These are phyloP conservation scores for Pemphigus obesinymphae DNA, from an alignment of 1,140 invertebrate species.

Conservation along the genomic window DNA sequence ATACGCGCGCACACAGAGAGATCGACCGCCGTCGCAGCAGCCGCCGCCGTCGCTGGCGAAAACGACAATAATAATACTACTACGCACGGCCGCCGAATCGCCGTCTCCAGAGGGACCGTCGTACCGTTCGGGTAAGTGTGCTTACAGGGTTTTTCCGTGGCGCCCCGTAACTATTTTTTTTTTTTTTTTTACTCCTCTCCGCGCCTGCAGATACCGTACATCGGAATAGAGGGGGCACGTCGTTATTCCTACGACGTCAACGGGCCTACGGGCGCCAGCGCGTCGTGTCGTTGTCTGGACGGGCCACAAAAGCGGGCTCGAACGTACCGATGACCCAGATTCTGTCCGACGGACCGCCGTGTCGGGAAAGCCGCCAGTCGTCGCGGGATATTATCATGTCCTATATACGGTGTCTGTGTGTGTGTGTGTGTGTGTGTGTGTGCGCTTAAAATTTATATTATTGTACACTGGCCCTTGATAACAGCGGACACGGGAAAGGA, in stretches of 20 bases:
- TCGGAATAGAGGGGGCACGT: not conserved
- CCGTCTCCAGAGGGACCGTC: too few species aligned
- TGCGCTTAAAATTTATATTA: not conserved
- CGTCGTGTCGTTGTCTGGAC: not conserved
- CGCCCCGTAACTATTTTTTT: not conserved
- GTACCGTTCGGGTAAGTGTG: not conserved
- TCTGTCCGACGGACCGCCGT: not conserved
- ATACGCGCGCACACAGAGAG: not conserved
- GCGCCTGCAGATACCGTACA: not conserved
- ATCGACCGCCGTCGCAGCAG: not conserved
- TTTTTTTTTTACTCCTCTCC: too few species aligned
- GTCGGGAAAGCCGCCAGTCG: not conserved
- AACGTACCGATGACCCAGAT: not conserved
- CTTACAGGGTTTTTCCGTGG: not conserved
- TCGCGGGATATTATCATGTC: slow-evolving; percentile 17
- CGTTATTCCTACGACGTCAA: not conserved
- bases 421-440: not conserved
- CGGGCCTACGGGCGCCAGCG: not conserved
- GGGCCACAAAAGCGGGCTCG: not conserved
- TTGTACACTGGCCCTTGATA: not conserved
- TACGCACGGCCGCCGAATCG: too few species aligned
- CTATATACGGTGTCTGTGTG: not conserved
- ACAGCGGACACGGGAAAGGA: not conserved
- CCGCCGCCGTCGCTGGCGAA: not conserved
- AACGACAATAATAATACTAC: not conserved